A percentile compares a stretch with the other conserved stretches of the same genome.
These are phyloP conservation scores for Synergus umbraculus DNA, from an alignment of 2,888 invertebrate species.

Conservation along the genomic window DNA sequence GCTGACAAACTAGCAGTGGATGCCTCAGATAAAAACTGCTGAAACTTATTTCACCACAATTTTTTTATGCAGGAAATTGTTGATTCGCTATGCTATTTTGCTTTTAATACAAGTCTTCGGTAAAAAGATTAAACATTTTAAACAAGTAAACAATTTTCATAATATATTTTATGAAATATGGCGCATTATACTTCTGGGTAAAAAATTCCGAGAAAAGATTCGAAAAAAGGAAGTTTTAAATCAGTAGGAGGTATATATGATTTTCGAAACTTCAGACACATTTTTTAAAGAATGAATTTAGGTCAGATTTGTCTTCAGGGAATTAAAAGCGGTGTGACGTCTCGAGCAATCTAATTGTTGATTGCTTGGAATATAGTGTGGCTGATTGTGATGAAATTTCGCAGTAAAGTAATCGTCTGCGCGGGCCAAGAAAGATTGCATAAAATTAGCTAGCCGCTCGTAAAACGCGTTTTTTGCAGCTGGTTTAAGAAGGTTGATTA, in stretches of 20 bases:
- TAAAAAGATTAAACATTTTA: too few species aligned
- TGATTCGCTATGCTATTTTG: neutral
- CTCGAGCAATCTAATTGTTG: conserved; percentile 11
- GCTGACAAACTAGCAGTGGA: conserved; percentile 47
- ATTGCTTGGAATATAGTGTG: neutral
- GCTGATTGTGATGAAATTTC: conserved; percentile 21
- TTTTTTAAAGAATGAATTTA: neutral
- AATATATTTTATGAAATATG: too few species aligned
- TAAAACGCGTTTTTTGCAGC: conserved; percentile 34
- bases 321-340: neutral
- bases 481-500: conserved; percentile 52
- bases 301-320: conserved; percentile 4
- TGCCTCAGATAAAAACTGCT: conserved; percentile 34
- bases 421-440: conserved; percentile 52
- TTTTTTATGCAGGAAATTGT: conserved; percentile 3
- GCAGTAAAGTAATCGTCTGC: conserved; percentile 48
- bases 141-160: too few species aligned
- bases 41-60: conserved; percentile 8
- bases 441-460: conserved; percentile 51
- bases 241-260: too few species aligned
- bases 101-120: neutral
- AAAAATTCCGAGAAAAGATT: too few species aligned
- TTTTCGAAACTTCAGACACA: too few species aligned
- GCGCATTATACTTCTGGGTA: neutral
- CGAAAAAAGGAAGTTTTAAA: too few species aligned